Conservation (phyloP, 2,797 vertebrate genomes). For the Chaenodraco wilsoni region DNA sequence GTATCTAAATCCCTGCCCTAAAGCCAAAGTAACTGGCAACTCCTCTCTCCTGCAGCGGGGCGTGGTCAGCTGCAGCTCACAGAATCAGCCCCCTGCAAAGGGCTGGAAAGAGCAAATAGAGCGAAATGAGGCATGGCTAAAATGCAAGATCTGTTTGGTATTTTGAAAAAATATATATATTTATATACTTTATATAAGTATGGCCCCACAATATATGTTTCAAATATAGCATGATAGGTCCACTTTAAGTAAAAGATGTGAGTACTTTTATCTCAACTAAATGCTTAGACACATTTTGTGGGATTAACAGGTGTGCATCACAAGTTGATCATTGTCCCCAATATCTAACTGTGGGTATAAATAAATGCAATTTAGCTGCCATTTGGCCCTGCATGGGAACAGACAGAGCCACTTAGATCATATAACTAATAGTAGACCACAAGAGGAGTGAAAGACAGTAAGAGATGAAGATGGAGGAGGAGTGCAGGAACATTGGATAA, state of each 20-base stretch:
- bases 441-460: slow-evolving; percentile 1
- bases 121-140: too few species aligned
- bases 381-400: slow-evolving; percentile 10
- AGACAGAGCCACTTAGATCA: background rate
- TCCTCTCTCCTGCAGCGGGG: too few species aligned
- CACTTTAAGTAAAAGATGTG: background rate
- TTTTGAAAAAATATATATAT: too few species aligned
- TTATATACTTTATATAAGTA: too few species aligned
- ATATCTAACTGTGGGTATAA: slow-evolving; percentile 14
- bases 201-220: too few species aligned
- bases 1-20: too few species aligned
- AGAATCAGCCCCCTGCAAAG: too few species aligned
- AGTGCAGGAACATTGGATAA: slow-evolving; percentile 12
- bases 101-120: too few species aligned
- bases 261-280: background rate
- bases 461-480: background rate
- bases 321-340: background rate
- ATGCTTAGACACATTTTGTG: background rate
- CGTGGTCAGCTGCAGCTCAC: too few species aligned
- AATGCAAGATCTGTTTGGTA: too few species aligned
- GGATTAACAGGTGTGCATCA: slow-evolving; percentile 18
- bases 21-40: too few species aligned
- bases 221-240: too few species aligned
- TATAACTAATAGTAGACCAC: slow-evolving; percentile 2
- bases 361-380: slow-evolving; percentile 13